Evolutionary conservation across 92 coral and sea anemone species (phyloP).

Genomic region (Umimayanthus kanabou): DNA sequence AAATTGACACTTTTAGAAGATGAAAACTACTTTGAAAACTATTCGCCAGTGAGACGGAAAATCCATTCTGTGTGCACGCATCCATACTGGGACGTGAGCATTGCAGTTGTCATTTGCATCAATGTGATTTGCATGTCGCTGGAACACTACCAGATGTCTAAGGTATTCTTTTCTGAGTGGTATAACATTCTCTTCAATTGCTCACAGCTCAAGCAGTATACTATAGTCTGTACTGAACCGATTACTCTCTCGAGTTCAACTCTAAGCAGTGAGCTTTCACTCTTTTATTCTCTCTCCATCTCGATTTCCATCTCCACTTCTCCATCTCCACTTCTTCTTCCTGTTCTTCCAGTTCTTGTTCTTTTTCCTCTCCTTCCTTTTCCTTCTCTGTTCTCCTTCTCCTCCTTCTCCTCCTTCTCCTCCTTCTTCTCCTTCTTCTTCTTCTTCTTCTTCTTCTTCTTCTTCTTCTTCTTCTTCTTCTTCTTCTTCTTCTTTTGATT

Average conservation of each 20-base stretch:
- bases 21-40: constrained; percentile 47
- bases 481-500: too few relatives aligned
- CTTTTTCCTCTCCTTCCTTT: neutral
- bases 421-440: too few relatives aligned
- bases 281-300: neutral
- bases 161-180: constrained; percentile 45
- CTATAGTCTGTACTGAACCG: too few relatives aligned
- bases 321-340: neutral
- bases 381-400: neutral
- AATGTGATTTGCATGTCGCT: constrained; percentile 96
- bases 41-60: constrained; percentile 65
- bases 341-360: too few relatives aligned
- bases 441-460: too few relatives aligned
- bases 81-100: constrained; percentile 91
- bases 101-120: constrained; percentile 83
- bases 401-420: too few relatives aligned
- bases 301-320: neutral
- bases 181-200: neutral
- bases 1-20: constrained; percentile 39
- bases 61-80: constrained; percentile 79
- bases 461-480: too few relatives aligned
- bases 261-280: too few relatives aligned
- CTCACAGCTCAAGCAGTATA: too few relatives aligned
- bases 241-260: too few relatives aligned
- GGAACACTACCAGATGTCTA: constrained; percentile 93